Evolutionary conservation across 2,113 vertebrate species (phyloP).

Genomic region (Tyto alba): DNA sequence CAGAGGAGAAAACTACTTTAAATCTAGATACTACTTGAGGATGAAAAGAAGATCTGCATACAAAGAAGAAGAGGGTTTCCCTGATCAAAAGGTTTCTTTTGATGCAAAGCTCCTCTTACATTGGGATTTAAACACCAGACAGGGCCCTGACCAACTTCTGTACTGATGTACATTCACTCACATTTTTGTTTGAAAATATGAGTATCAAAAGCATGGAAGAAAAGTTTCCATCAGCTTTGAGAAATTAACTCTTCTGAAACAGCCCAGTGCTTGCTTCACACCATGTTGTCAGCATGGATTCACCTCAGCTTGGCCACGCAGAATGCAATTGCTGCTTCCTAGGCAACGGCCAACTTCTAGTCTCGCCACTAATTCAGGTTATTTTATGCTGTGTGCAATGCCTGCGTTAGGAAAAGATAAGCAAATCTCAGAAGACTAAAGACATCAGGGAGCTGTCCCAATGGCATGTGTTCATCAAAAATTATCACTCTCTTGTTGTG

Average conservation of each 20-base stretch:
- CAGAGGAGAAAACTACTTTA: not conserved
- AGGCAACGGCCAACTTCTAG: not conserved
- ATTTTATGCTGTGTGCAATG: not conserved
- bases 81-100: not conserved
- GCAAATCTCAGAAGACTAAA: not conserved
- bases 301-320: not conserved
- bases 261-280: not conserved
- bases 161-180: not conserved
- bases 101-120: not conserved
- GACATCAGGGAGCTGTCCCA: not conserved
- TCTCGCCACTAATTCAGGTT: not conserved
- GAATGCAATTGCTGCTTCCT: not conserved
- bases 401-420: not conserved
- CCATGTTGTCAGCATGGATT: not conserved
- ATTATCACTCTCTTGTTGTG: fast-evolving
- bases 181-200: not conserved
- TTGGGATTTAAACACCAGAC: not conserved
- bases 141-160: not conserved
- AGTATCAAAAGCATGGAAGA: not conserved
- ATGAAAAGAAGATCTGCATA: not conserved
- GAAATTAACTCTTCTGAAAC: not conserved
- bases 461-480: not conserved
- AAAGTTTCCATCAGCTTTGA: not conserved
- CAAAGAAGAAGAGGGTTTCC: not conserved
- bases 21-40: not conserved